phyloP scores from a whole-genome alignment of 30 jellyfish, hydroid and myxozoan genomes.

The Aurelia sp. region DNA sequence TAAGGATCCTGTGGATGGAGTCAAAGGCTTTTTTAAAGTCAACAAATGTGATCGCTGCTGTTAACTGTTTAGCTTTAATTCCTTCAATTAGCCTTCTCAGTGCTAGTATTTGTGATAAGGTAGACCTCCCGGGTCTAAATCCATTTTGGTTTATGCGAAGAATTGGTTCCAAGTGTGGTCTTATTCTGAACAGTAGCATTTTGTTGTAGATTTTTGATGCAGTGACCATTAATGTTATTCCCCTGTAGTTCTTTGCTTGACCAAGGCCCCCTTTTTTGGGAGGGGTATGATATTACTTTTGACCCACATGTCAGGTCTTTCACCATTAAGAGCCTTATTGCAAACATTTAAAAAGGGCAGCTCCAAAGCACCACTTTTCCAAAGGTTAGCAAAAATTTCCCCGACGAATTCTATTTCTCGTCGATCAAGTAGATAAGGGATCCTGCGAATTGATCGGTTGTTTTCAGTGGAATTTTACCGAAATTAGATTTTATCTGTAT shows the following conservation, averaged over 20 bases:
- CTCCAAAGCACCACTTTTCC: constrained; percentile 16
- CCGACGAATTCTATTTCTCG: too few species aligned
- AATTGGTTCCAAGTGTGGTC: constrained; percentile 11
- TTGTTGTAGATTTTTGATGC: constrained; percentile 28
- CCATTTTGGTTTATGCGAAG: constrained; percentile 37
- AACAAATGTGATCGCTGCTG: too few species aligned
- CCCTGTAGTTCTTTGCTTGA: constrained; percentile 10
- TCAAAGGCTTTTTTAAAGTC: too few species aligned
- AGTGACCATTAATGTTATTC: constrained; percentile 3
- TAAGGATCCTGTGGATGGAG: too few species aligned
- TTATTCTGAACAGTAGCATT: constrained; percentile 3
- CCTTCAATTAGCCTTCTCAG: too few species aligned
- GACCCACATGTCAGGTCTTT: constrained; percentile 5
- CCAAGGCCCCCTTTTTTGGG: constrained; percentile 38
- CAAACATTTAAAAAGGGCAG: constrained; percentile 4
- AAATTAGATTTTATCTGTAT: too few species aligned
- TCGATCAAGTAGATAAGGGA: too few species aligned
- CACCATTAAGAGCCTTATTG: constrained; percentile 18
- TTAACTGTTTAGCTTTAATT: too few species aligned
- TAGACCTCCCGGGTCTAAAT: background rate
- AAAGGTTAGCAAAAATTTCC: background rate
- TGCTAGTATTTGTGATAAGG: too few species aligned
- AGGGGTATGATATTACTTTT: constrained; percentile 5
- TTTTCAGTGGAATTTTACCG: too few species aligned
- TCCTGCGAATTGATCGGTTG: too few species aligned